Conservation (phyloP, 2,797 vertebrate genomes). For the Valencia hispanica region DNA sequence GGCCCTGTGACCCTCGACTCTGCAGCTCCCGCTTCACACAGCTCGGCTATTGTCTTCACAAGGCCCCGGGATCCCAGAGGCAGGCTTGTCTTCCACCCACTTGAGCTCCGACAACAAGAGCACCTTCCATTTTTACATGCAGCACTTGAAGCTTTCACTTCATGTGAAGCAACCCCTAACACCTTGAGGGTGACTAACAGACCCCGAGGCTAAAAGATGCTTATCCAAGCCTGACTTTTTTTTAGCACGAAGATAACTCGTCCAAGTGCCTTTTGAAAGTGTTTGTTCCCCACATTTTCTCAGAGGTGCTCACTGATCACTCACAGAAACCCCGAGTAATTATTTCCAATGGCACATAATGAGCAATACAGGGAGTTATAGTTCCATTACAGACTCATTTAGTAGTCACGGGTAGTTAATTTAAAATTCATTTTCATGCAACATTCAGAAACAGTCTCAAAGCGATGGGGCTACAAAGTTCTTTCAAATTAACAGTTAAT, state of each 20-base stretch:
- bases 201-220: constrained; percentile 73
- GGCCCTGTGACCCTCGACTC: constrained; percentile 69
- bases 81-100: constrained; percentile 80
- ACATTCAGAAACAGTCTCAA: constrained; percentile 59
- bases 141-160: constrained; percentile 78
- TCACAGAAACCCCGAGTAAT: constrained; percentile 59
- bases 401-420: constrained; percentile 56
- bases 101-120: constrained; percentile 77
- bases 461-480: constrained; percentile 50
- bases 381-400: constrained; percentile 62
- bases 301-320: constrained; percentile 68
- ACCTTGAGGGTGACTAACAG: constrained; percentile 71
- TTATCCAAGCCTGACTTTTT: constrained; percentile 79
- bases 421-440: constrained; percentile 65
- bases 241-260: constrained; percentile 79
- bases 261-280: constrained; percentile 69
- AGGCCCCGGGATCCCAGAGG: constrained; percentile 63
- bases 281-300: constrained; percentile 66
- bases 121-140: constrained; percentile 83
- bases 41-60: constrained; percentile 70
- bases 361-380: constrained; percentile 52
- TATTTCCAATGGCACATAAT: constrained; percentile 59
- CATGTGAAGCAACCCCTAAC: constrained; percentile 77
- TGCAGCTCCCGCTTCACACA: constrained; percentile 70
- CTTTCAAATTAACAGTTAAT: constrained; percentile 64